Evolutionary conservation across 2,113 vertebrate species (phyloP).

Genomic region (Lichenostomus cassidix): DNA sequence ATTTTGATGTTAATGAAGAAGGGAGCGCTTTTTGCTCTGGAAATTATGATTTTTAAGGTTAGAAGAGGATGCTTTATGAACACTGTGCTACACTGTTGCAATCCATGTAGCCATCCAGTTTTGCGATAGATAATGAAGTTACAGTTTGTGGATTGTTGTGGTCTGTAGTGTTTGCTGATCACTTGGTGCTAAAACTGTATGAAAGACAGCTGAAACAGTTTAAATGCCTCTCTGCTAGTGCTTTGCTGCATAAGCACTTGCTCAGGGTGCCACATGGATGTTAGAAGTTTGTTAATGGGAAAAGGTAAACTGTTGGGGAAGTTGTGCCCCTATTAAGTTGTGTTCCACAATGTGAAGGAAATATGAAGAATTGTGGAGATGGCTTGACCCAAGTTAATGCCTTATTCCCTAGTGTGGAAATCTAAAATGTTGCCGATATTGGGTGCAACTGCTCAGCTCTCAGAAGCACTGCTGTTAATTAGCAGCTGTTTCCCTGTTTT

Average conservation of each 20-base stretch:
- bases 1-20: conserved; percentile 59
- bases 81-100: neutral
- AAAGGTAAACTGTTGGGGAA: neutral
- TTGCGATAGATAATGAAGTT: neutral
- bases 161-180: neutral
- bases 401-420: neutral
- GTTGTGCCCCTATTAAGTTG: neutral
- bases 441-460: neutral
- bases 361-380: neutral
- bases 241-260: neutral
- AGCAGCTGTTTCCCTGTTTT: neutral
- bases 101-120: neutral
- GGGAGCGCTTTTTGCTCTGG: conserved; percentile 21
- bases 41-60: conserved; percentile 27
- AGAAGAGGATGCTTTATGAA: conserved; percentile 10
- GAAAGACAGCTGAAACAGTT: neutral
- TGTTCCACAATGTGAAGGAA: neutral
- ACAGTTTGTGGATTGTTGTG: neutral
- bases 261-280: neutral
- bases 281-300: neutral
- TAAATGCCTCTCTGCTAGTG: neutral
- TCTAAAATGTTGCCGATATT: neutral
- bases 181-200: neutral
- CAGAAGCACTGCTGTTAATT: neutral
- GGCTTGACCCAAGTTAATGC: neutral